These are phyloP conservation scores for Albula goreensis DNA, from an alignment of 2,113 vertebrate species.

Conservation along the genomic window DNA sequence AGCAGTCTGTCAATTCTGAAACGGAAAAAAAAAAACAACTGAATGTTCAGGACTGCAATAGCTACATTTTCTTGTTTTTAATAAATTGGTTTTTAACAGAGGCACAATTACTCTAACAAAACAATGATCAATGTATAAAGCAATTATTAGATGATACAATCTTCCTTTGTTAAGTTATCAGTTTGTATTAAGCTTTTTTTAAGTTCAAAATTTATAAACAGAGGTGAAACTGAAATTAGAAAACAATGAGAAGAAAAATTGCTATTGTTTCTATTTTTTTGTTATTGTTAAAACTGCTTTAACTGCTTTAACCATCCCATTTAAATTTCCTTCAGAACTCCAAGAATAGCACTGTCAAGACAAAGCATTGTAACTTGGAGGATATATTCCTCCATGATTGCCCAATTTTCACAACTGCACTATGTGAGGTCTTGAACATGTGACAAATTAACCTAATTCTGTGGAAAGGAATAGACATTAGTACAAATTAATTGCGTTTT, in stretches of 20 bases:
- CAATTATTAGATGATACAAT: neutral
- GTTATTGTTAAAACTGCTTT: constrained; percentile 9
- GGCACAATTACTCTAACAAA: too few species aligned
- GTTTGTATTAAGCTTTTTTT: neutral
- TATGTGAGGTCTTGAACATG: constrained; percentile 5
- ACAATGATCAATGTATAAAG: neutral
- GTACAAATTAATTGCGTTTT: neutral
- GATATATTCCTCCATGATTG: neutral
- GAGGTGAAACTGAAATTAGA: neutral
- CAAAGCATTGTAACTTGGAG: neutral
- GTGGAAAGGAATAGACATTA: neutral
- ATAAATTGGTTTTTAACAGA: too few species aligned
- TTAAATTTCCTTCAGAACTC: neutral
- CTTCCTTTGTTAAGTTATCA: neutral
- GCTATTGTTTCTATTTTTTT: neutral
- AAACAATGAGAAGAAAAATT: neutral
- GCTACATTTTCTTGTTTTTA: too few species aligned
- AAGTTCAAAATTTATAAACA: neutral
- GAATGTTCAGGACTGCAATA: too few species aligned
- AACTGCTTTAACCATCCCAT: neutral
- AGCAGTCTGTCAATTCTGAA: constrained; percentile 16
- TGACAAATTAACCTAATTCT: neutral
- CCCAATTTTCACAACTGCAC: neutral
- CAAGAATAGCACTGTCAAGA: neutral
- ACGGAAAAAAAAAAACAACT: neutral